A percentile compares a stretch with the other conserved stretches of the same genome.
Evolutionary conservation across 2,888 invertebrate genomes (phyloP).

Genomic region (Clusia tigrina): DNA sequence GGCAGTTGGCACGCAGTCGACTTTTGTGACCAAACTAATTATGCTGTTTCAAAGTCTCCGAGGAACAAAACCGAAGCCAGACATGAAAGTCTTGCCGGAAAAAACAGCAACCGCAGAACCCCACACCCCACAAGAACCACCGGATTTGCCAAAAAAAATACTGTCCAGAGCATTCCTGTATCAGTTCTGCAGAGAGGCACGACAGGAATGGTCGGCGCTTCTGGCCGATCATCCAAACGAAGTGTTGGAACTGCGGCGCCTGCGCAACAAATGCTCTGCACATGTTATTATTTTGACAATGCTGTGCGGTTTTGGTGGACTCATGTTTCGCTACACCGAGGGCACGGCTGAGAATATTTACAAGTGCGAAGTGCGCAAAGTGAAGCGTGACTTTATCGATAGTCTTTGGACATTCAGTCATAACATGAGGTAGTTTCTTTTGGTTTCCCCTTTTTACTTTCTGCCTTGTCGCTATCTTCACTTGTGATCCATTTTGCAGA

Average conservation of each 20-base stretch:
- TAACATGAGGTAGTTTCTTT: conserved; percentile 68
- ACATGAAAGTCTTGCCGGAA: not conserved
- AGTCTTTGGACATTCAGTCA: conserved; percentile 83
- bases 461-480: not conserved
- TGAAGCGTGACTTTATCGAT: conserved; percentile 86
- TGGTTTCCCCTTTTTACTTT: not conserved
- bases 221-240: conserved; percentile 69
- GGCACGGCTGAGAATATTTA: conserved; percentile 85
- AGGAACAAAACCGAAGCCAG: conserved; percentile 11
- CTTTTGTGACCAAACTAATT: not conserved
- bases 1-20: no score
- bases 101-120: not conserved
- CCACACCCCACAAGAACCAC: not conserved
- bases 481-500: conserved; percentile 65
- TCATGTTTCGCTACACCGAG: conserved; percentile 83
- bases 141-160: conserved; percentile 32
- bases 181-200: conserved; percentile 65
- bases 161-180: conserved; percentile 55
- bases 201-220: conserved; percentile 69
- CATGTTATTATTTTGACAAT: conserved; percentile 75
- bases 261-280: conserved; percentile 74
- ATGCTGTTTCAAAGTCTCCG: not conserved
- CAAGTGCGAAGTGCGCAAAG: conserved; percentile 86
- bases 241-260: conserved; percentile 66
- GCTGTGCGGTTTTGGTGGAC: conserved; percentile 80